Evolutionary conservation across 2,888 invertebrate genomes (phyloP), one percentile per base, ranked within the genome.

Genomic region (Diabrotica balteata): DNA sequence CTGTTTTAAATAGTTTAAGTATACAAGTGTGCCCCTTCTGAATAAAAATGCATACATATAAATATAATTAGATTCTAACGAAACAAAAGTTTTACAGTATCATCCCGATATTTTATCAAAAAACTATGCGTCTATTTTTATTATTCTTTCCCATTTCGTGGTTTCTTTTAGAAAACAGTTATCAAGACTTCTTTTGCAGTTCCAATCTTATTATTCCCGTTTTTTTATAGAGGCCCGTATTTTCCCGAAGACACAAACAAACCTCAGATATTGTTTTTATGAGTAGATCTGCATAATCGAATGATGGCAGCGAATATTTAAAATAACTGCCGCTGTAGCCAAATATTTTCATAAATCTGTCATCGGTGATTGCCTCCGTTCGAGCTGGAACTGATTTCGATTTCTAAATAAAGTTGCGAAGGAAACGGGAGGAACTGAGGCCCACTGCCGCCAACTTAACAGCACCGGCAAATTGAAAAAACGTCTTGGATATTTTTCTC

Each of bases 281-380:
- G 78, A 74, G 76, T 73, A 75, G 76, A 83, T 84, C 81, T 84
- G 82, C 84, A 84, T 84, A 84, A 84, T 84, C 84, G 81, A 83
- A 84, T 84, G 83, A 83, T 80, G 77, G 77, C 81, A 79, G 76
- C 79, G 83, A 83, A 84, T 84, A 83, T 84, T 84, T 84, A 83
- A 83, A 84, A 83, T 82, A 83, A 83, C 83, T 81, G 82, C 82
- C 83, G 81, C 80, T 81, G 76, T 82, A 78, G 80, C 83, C 84
- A 84, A 84, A 84, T 84, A 84, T 84, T 84, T 84, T 84, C 84
- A 84, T 84, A 84, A 84, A 84, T 84, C 84, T 84, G 84, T 83
- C 84, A 84, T 80, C 81, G 81, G 81, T 82, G 83, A 84, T 84
- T 84, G 84, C 83, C 78, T 76, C 32, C 5, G 32, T 32, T 77